These are phyloP conservation scores for Caenorhabditis japonica DNA, from an alignment of 2,888 invertebrate genomes.

Conservation along the genomic window DNA sequence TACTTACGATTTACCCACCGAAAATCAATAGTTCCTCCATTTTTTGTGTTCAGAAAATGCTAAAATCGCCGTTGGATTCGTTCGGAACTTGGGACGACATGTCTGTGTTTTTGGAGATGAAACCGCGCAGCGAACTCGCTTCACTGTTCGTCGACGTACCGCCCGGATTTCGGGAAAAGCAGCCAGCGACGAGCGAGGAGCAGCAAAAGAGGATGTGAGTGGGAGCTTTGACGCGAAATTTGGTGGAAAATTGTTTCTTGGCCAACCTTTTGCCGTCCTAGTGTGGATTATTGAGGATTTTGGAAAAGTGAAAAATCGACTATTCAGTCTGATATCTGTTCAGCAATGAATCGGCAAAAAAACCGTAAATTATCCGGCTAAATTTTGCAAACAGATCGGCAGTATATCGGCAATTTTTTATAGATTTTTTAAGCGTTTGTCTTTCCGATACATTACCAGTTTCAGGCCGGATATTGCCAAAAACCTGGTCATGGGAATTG, in stretches of 20 bases:
- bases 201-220: slow-evolving; percentile 20
- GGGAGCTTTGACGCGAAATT: background rate
- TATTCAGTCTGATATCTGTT: too few species aligned
- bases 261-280: too few species aligned
- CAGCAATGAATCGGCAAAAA: too few species aligned
- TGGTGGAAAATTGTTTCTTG: background rate
- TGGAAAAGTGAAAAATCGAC: too few species aligned
- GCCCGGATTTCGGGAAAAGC: slow-evolving; percentile 48
- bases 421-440: too few species aligned
- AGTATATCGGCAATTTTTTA: too few species aligned
- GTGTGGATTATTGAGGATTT: too few species aligned
- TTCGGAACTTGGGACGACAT: slow-evolving; percentile 47
- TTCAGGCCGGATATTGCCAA: too few species aligned
- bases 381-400: too few species aligned
- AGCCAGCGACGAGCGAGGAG: slow-evolving; percentile 16
- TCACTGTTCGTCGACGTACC: slow-evolving; percentile 69
- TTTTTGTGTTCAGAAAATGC: slow-evolving; percentile 27
- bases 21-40: background rate
- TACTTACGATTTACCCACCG: background rate
- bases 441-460: too few species aligned
- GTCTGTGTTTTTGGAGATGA: slow-evolving; percentile 57
- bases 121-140: slow-evolving; percentile 65
- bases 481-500: too few species aligned
- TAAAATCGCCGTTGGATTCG: slow-evolving; percentile 38
- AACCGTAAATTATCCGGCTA: too few species aligned